These are phyloP conservation scores for Labia minor DNA, from an alignment of 2,888 invertebrate species.

Conservation along the genomic window DNA sequence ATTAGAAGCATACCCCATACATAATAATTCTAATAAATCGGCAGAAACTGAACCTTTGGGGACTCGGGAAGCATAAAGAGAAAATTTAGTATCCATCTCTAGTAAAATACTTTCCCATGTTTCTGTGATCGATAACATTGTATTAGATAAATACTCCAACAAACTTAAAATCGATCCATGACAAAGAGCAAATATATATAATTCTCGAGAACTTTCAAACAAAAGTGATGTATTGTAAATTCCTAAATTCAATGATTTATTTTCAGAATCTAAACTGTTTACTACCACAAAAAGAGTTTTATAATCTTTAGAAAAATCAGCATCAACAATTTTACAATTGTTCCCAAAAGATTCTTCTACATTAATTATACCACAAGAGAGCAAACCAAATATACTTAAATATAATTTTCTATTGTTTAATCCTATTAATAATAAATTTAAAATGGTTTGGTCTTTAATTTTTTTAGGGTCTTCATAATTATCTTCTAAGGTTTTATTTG, in stretches of 20 bases:
- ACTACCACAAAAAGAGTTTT: slow-evolving; percentile 53
- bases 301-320: slow-evolving; percentile 59
- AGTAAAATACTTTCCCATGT: slow-evolving; percentile 89
- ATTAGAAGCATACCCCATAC: slow-evolving; percentile 70
- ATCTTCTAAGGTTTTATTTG: slow-evolving; percentile 34
- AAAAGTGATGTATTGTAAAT: slow-evolving; percentile 50
- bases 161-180: slow-evolving; percentile 63
- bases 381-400: slow-evolving; percentile 74
- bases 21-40: slow-evolving; percentile 78
- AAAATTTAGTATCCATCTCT: slow-evolving; percentile 88
- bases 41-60: slow-evolving; percentile 75
- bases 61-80: slow-evolving; percentile 72
- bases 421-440: slow-evolving; percentile 71
- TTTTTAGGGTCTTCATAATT: slow-evolving; percentile 42
- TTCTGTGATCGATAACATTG: slow-evolving; percentile 71
- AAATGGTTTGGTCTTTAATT: slow-evolving; percentile 46
- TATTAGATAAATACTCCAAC: slow-evolving; percentile 57
- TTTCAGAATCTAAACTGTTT: slow-evolving; percentile 13
- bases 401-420: slow-evolving; percentile 60
- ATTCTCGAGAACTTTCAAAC: slow-evolving; percentile 53
- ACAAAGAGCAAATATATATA: slow-evolving; percentile 61
- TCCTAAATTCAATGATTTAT: slow-evolving; percentile 27
- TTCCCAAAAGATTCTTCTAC: slow-evolving; percentile 33
- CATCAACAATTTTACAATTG: slow-evolving; percentile 48
- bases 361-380: slow-evolving; percentile 62